These are phyloP conservation scores for Melanophora roralis DNA, from an alignment of 2,888 invertebrate species.

Conservation along the genomic window DNA sequence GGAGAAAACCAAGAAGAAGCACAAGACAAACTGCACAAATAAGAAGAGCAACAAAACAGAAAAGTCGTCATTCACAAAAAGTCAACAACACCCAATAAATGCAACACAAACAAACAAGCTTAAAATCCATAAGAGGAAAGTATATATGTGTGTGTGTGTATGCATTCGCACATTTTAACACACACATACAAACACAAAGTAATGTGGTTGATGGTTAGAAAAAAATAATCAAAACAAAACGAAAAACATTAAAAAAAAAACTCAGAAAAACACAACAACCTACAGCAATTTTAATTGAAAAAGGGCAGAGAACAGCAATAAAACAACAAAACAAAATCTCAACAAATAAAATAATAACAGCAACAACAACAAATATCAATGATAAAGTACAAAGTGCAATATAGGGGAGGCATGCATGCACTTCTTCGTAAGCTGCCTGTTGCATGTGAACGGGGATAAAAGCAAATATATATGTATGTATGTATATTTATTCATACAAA, in stretches of 20 bases:
- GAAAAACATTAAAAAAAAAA: neutral
- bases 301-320: slow-evolving; percentile 41
- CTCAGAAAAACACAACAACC: neutral
- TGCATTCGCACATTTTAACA: too few relatives aligned
- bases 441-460: too few relatives aligned
- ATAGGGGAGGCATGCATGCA: slow-evolving; percentile 37
- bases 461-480: too few relatives aligned
- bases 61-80: slow-evolving; percentile 57
- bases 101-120: slow-evolving; percentile 14
- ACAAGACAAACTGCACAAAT: slow-evolving; percentile 16
- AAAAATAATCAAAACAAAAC: slow-evolving; percentile 53
- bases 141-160: too few relatives aligned
- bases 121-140: too few relatives aligned
- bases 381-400: slow-evolving; percentile 59
- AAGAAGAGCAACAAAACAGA: slow-evolving; percentile 34
- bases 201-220: slow-evolving; percentile 38
- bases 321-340: slow-evolving; percentile 48
- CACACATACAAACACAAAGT: neutral
- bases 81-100: slow-evolving; percentile 57
- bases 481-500: too few relatives aligned
- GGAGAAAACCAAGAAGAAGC: neutral
- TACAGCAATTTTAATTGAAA: slow-evolving; percentile 50
- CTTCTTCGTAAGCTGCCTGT: neutral
- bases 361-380: slow-evolving; percentile 33
- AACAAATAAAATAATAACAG: slow-evolving; percentile 13